Conservation (phyloP, 2,113 vertebrate species). For the Synodontis membranacea region DNA sequence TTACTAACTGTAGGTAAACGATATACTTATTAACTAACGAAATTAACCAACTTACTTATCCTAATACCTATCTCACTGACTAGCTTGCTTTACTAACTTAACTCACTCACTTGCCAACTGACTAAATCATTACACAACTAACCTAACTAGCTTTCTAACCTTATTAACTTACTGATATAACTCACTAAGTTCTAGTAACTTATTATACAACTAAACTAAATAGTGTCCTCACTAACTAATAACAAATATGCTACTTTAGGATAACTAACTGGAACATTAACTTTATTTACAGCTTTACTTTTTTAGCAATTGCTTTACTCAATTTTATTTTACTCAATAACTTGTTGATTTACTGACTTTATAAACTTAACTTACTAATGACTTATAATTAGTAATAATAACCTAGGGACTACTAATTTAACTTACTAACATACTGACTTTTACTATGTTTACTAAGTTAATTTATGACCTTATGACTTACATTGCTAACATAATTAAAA, state of each 20-base stretch:
- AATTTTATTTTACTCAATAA: not conserved
- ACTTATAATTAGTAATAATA: too few relatives aligned
- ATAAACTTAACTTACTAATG: too few relatives aligned
- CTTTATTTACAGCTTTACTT: not conserved
- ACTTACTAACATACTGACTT: not conserved
- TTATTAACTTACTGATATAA: not conserved
- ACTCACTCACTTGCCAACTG: too few relatives aligned
- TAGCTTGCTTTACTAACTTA: not conserved
- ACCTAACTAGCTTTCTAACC: not conserved
- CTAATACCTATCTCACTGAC: too few relatives aligned
- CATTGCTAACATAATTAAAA: not conserved
- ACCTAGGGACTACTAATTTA: too few relatives aligned
- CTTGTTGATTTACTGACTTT: not conserved
- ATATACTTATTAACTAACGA: too few relatives aligned
- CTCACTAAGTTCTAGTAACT: not conserved
- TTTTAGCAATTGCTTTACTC: not conserved
- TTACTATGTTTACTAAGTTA: not conserved
- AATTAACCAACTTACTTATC: not conserved
- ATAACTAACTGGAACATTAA: not conserved
- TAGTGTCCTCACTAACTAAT: not conserved
- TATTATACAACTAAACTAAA: not conserved
- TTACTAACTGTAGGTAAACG: not conserved
- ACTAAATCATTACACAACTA: not conserved
- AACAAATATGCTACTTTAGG: not conserved
- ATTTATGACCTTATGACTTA: not conserved